These are phyloP conservation scores for Stomorhina lunata DNA, from an alignment of 2,888 invertebrate genomes.

Conservation along the genomic window DNA sequence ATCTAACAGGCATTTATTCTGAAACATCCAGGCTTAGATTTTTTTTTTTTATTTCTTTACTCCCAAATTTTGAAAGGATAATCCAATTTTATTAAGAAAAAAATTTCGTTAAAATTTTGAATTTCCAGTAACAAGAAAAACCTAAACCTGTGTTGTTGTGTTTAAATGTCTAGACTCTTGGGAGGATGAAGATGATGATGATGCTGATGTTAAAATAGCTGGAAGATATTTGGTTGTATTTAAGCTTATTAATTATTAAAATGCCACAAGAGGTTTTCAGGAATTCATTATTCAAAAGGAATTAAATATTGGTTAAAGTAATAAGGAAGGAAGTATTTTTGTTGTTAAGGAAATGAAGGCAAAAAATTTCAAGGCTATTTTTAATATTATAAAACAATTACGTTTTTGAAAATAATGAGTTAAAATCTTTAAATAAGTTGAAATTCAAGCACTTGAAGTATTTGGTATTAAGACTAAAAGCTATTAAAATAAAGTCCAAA, in stretches of 20 bases:
- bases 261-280: not conserved
- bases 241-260: slow-evolving; percentile 11
- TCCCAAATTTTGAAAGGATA: slow-evolving; percentile 14
- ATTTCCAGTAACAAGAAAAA: not conserved
- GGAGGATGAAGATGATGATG: too few species aligned
- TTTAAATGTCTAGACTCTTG: slow-evolving; percentile 16
- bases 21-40: not conserved
- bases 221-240: not conserved
- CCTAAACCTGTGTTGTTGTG: not conserved
- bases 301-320: too few species aligned
- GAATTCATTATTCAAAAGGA: too few species aligned
- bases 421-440: too few species aligned
- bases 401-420: too few species aligned
- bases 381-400: too few species aligned
- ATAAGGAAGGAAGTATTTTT: too few species aligned
- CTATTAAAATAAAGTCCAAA: too few species aligned
- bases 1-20: slow-evolving; percentile 39
- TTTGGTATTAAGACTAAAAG: too few species aligned
- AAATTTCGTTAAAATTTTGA: not conserved
- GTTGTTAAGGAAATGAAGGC: too few species aligned
- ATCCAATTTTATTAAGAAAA: slow-evolving; percentile 17
- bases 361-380: too few species aligned
- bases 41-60: not conserved
- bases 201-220: not conserved
- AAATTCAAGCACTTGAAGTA: too few species aligned